A percentile compares a stretch with the other conserved stretches of the same genome.
These are phyloP conservation scores for Oreohelix idahoensis DNA, from an alignment of 1,140 invertebrate species.

Conservation along the genomic window DNA sequence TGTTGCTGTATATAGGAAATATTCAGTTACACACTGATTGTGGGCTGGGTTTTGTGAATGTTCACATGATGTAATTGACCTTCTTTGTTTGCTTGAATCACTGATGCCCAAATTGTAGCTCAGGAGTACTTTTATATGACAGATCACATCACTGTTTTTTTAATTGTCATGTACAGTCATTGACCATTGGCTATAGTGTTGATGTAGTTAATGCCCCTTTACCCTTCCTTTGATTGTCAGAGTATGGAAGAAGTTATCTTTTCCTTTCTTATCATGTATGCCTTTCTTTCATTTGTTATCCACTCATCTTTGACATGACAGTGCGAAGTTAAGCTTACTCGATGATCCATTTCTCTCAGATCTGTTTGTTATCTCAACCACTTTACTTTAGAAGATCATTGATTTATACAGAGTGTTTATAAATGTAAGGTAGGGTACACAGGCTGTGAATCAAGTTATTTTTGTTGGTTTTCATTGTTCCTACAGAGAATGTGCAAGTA, in stretches of 20 bases:
- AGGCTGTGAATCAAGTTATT: no score
- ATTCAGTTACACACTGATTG: neutral
- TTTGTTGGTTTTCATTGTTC: no score
- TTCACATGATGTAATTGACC: neutral
- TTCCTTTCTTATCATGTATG: neutral
- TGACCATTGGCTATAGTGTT: neutral
- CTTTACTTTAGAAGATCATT: no score
- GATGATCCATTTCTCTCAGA: neutral
- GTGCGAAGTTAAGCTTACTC: neutral
- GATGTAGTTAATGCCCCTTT: neutral
- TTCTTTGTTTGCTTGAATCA: neutral
- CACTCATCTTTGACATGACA: neutral
- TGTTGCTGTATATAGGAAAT: neutral
- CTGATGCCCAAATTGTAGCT: slow-evolving; percentile 9
- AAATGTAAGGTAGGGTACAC: no score
- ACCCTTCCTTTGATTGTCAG: neutral
- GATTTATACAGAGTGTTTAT: no score
- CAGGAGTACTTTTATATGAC: slow-evolving; percentile 12
- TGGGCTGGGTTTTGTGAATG: neutral
- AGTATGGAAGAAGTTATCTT: neutral
- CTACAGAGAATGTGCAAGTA: no score
- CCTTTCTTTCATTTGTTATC: neutral
- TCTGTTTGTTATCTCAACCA: no score
- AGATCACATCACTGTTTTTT: slow-evolving; percentile 18
- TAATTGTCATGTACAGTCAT: neutral